These are phyloP conservation scores for Amblyjoppa fuscipennis DNA, from an alignment of 2,888 invertebrate species.

Conservation along the genomic window DNA sequence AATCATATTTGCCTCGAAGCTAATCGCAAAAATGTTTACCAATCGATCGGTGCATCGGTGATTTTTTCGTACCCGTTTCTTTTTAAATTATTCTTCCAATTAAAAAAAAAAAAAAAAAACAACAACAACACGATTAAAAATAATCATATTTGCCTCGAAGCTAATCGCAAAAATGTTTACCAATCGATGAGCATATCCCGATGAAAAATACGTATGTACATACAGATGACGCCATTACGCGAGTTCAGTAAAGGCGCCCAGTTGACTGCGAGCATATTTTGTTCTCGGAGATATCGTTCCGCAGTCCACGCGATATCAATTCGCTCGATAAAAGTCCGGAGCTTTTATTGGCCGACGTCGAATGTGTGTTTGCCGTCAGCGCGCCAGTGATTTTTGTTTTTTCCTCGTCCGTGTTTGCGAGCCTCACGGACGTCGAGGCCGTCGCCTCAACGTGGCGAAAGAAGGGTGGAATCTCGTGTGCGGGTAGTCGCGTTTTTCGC, in stretches of 20 bases:
- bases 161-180: neutral
- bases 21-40: too few relatives aligned
- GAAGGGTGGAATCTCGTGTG: slow-evolving; percentile 30
- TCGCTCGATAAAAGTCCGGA: neutral
- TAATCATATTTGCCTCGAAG: too few relatives aligned
- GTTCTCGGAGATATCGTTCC: neutral
- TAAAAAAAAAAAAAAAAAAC: too few relatives aligned
- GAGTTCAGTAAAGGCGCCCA: neutral
- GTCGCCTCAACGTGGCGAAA: slow-evolving; percentile 3
- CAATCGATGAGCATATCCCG: neutral
- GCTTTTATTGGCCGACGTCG: slow-evolving; percentile 12
- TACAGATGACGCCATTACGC: neutral
- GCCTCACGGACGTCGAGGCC: neutral
- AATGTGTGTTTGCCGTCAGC: slow-evolving; percentile 1
- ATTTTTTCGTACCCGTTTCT: too few relatives aligned
- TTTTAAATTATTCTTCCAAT: neutral
- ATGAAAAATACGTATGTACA: neutral
- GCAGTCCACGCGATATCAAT: neutral
- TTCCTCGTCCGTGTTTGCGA: neutral
- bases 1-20: too few relatives aligned
- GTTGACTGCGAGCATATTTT: neutral
- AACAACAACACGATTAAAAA: too few relatives aligned
- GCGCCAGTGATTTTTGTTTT: slow-evolving; percentile 9
- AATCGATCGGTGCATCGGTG: too few relatives aligned
- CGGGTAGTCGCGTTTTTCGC: neutral